A percentile compares a stretch with the other conserved stretches of the same genome.
Evolutionary conservation across 35 echinoderm and acorn worm species (phyloP).

Genomic region (Heliocidaris erythrogramma): DNA sequence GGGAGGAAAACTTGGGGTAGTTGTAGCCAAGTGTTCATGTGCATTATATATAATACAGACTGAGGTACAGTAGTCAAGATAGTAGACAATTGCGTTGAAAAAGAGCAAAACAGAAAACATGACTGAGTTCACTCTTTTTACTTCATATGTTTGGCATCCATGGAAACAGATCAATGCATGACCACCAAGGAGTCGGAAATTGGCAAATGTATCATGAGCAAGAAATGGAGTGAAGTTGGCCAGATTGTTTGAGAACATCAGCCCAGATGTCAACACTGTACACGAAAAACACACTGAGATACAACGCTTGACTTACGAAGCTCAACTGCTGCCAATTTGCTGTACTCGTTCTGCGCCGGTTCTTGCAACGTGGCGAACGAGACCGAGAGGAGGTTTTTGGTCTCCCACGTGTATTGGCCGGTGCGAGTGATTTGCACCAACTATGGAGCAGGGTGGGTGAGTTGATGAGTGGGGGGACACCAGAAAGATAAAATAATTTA

Average conservation of each 20-base stretch:
- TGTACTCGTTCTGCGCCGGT: slow-evolving; percentile 55
- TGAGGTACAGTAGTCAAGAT: neutral
- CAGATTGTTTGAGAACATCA: neutral
- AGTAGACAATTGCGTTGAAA: neutral
- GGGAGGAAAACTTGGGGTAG: no score
- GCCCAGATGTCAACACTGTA: neutral
- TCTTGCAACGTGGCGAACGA: slow-evolving; percentile 72
- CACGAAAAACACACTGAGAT: neutral
- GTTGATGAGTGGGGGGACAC: neutral
- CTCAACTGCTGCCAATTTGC: slow-evolving; percentile 44
- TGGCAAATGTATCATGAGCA: no score
- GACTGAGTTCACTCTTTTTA: neutral
- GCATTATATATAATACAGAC: neutral
- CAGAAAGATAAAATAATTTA: neutral
- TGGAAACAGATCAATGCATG: no score
- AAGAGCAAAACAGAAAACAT: neutral
- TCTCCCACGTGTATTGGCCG: slow-evolving; percentile 75
- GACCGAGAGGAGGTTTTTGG: slow-evolving; percentile 79
- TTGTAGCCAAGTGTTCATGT: no score
- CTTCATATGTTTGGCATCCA: neutral
- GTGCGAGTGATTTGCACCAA: slow-evolving; percentile 81
- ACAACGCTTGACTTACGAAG: slow-evolving; percentile 64
- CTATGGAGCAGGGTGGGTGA: slow-evolving; percentile 39
- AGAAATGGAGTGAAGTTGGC: neutral
- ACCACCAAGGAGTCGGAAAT: no score